These are phyloP conservation scores for Rousettus madagascariensis DNA, from an alignment of 2,797 vertebrate species.

Conservation along the genomic window DNA sequence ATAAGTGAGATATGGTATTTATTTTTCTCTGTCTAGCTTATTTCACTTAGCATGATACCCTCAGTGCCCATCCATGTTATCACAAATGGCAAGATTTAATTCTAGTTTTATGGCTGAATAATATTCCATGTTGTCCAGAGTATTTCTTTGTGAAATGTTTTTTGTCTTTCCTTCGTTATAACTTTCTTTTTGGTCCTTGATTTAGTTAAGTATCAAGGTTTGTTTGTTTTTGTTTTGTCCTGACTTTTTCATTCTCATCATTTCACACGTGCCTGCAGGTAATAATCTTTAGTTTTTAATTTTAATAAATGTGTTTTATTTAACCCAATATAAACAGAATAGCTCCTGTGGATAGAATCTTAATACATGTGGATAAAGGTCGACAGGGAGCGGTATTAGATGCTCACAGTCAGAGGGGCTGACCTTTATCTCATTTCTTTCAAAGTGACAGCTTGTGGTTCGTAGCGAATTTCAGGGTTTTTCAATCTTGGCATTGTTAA, in stretches of 20 bases:
- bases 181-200: neutral
- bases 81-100: neutral
- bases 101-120: neutral
- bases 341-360: neutral
- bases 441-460: neutral
- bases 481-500: neutral
- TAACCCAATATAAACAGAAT: too few relatives aligned
- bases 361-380: neutral
- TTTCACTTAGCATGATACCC: neutral
- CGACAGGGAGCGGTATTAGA: neutral
- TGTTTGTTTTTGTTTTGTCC: neutral
- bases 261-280: neutral
- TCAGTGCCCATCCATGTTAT: neutral
- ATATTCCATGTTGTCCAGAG: neutral
- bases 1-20: neutral
- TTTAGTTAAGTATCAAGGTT: neutral
- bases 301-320: too few relatives aligned
- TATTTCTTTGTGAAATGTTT: slow-evolving; percentile 8
- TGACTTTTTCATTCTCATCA: neutral
- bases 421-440: neutral
- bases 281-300: neutral
- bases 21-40: neutral
- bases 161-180: neutral
- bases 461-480: neutral
- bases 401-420: neutral